Base-by-base conservation (phyloP, 2,888 invertebrate genomes). In the Lepetodrilus schrolli region DNA sequence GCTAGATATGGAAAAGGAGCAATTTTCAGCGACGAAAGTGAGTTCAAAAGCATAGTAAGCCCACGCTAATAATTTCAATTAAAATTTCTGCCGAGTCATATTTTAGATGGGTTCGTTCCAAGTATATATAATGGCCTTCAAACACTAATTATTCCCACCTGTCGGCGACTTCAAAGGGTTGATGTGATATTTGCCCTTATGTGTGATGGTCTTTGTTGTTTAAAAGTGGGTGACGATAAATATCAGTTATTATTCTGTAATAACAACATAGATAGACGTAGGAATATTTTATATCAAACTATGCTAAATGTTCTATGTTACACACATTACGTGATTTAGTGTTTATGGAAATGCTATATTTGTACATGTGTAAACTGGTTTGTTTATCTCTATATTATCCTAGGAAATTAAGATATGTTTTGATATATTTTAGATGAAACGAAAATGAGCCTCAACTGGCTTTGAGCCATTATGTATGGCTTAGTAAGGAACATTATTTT, bases 151-250 rank as follows among this genome's bases (percentile, higher is more conserved):
- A 13, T 30, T 58, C 58, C 34, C 58, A 58, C 58, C 58, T 30
- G 58, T 2, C 58, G 58, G 58, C 58, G 58, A 58, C 58, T 30
- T 58, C 58, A 58, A 58, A 58, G 58, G 34, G 26, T 26, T 30
- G 26, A 13, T 26, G 2, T 30, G 34, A 58, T 30, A 58, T 58
- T 58, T 21, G 34, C 58, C 58, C 34, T 26, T 58, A 58, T 58
- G 26, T 13, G 5, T 34, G 13, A 13, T 2, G n/a, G n/a, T n/a
- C 21, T 58, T 58, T 58, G 58, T 58, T 58, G 58, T 30, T 34
- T 43, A 30, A 30, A 10, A 13, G 58, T 17, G 7, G 30, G 2
- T 7, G 34, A 58, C 58, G 58, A 58, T 58, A 58, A 58, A 58
- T 58, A 58, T 58, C 58, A 34, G 30, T 34, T 2, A 34, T 30